phyloP scores from a whole-genome alignment of 2,797 vertebrate species.

The Pagetopsis macropterus region DNA sequence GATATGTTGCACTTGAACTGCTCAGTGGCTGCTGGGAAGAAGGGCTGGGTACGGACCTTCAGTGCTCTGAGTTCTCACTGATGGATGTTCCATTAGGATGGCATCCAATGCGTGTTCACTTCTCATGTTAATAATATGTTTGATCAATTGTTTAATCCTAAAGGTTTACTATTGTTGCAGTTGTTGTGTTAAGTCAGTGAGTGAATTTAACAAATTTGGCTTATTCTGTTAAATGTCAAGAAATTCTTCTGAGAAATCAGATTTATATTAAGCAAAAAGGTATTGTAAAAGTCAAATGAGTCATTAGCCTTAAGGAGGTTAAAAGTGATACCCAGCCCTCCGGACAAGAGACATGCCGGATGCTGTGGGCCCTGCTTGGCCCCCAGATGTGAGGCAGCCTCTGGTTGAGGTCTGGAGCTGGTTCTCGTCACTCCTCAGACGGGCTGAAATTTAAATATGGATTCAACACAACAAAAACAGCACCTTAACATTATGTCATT shows the following conservation, averaged over 20 bases:
- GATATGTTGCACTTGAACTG: background rate
- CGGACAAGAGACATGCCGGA: slow-evolving; percentile 3
- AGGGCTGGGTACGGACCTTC: background rate
- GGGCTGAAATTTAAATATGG: slow-evolving; percentile 62
- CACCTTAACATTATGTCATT: slow-evolving; percentile 53
- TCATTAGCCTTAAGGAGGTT: background rate
- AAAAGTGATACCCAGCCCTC: background rate
- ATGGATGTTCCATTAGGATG: background rate
- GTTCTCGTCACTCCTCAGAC: slow-evolving; percentile 59
- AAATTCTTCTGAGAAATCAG: background rate
- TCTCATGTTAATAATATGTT: background rate
- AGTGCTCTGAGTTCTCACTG: background rate
- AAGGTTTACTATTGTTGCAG: background rate
- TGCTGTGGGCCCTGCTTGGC: slow-evolving; percentile 4
- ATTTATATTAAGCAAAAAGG: slow-evolving; percentile 4
- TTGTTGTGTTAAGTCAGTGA: background rate
- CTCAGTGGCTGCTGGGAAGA: slow-evolving; percentile 9
- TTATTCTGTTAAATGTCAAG: slow-evolving; percentile 5
- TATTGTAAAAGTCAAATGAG: background rate
- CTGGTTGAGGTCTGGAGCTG: slow-evolving; percentile 67
- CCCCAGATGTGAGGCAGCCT: slow-evolving; percentile 15
- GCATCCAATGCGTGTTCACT: background rate
- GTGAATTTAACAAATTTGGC: background rate
- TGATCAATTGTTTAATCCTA: background rate
- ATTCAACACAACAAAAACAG: slow-evolving; percentile 70